These are phyloP conservation scores for Hyles lineata DNA, from an alignment of 2,888 invertebrate genomes.

Conservation along the genomic window DNA sequence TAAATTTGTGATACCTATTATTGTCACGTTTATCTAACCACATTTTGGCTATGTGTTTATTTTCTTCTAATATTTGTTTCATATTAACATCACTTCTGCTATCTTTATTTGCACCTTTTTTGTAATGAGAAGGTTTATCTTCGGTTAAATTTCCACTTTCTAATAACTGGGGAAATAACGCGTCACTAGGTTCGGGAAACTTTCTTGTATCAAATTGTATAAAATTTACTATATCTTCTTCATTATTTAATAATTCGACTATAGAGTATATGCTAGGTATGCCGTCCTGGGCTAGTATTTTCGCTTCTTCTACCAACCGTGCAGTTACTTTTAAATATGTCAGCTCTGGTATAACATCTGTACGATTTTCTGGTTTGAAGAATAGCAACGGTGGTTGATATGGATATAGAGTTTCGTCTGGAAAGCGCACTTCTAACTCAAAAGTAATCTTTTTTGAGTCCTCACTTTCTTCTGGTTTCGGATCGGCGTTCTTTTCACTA, in stretches of 20 bases:
- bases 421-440: conserved; percentile 91
- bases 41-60: conserved; percentile 85
- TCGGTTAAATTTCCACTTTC: conserved; percentile 61
- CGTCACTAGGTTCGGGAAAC: conserved; percentile 82
- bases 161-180: conserved; percentile 86
- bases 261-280: conserved; percentile 90
- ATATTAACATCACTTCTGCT: conserved; percentile 79
- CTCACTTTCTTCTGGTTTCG: conserved; percentile 53
- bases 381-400: conserved; percentile 90
- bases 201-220: conserved; percentile 82
- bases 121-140: conserved; percentile 86
- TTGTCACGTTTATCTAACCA: conserved; percentile 86
- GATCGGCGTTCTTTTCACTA: conserved; percentile 53
- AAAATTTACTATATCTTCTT: conserved; percentile 86
- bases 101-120: conserved; percentile 85
- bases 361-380: conserved; percentile 86
- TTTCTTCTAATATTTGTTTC: conserved; percentile 85
- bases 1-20: conserved; percentile 87
- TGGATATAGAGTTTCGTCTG: conserved; percentile 88
- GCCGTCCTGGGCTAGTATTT: conserved; percentile 86
- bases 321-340: conserved; percentile 87
- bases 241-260: conserved; percentile 88
- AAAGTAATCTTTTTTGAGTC: conserved; percentile 77
- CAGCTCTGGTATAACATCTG: conserved; percentile 85
- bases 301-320: conserved; percentile 88